These are phyloP conservation scores for Agrochola lychnidis DNA, from an alignment of 2,888 invertebrate species.

Conservation along the genomic window DNA sequence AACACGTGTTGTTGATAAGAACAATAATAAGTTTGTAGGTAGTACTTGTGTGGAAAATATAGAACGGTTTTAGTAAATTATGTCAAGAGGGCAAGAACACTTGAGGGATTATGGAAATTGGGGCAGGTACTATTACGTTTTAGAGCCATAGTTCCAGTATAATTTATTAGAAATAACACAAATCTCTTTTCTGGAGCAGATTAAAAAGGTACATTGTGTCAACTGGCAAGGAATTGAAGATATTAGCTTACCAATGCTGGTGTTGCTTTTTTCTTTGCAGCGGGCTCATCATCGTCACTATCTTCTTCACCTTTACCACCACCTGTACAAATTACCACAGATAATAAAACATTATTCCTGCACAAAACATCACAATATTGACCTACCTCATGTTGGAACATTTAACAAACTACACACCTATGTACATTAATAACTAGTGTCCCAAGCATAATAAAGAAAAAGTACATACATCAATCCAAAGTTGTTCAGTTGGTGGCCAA, in stretches of 20 bases:
- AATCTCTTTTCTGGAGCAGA: neutral
- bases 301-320: conserved; percentile 94
- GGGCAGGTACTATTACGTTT: neutral
- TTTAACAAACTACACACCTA: conserved; percentile 82
- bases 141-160: neutral
- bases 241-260: conserved; percentile 86
- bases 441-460: conserved; percentile 81
- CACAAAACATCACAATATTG: neutral
- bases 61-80: neutral
- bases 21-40: conserved; percentile 23
- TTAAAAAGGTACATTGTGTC: neutral
- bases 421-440: conserved; percentile 80
- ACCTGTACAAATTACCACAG: conserved; percentile 80
- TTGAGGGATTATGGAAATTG: neutral
- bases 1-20: conserved; percentile 31
- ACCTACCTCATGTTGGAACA: conserved; percentile 71
- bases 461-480: conserved; percentile 87
- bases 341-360: conserved; percentile 34
- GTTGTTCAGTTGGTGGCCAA: conserved; percentile 75
- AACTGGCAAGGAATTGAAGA: neutral
- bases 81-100: neutral
- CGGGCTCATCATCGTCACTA: conserved; percentile 96
- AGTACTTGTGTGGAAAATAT: neutral
- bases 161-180: neutral
- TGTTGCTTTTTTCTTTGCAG: conserved; percentile 93